Percentiles rank a stretch among this genome's conserved stretches.
phyloP scores from a whole-genome alignment of 2,113 vertebrate genomes.

The Cochlearius cochlearius region DNA sequence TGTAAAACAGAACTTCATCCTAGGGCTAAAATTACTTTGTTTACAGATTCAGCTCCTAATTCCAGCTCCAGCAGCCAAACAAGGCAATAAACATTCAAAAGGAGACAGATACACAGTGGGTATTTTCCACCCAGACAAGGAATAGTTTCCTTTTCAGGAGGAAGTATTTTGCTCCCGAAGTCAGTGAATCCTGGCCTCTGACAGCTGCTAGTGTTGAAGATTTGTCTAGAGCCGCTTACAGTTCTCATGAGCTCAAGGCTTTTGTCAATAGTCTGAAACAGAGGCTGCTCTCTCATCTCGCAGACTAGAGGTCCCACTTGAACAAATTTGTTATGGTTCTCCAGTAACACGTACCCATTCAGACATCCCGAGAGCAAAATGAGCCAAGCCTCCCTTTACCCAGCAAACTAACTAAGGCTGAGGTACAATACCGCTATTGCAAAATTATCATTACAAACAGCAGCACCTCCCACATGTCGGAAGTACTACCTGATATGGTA shows the following conservation, averaged over 20 bases:
- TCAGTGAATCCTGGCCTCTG: background rate
- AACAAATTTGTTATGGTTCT: background rate
- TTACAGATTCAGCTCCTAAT: constrained; percentile 27
- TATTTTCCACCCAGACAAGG: background rate
- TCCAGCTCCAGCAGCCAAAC: constrained; percentile 28
- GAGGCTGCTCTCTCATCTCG: background rate
- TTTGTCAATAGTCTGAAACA: background rate
- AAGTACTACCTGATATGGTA: constrained; percentile 73
- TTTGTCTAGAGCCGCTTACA: background rate
- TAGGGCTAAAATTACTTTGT: background rate
- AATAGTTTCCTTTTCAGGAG: constrained; percentile 43
- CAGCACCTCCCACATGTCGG: background rate
- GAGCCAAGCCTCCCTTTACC: background rate
- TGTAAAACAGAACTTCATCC: background rate
- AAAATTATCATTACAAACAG: background rate
- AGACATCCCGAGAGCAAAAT: background rate
- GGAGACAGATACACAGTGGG: background rate
- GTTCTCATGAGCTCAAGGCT: background rate
- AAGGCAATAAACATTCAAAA: background rate
- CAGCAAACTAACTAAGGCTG: background rate
- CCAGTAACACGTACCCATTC: background rate
- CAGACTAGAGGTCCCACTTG: background rate
- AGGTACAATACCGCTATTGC: background rate
- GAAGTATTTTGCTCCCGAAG: background rate
- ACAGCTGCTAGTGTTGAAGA: background rate